Base-by-base conservation (phyloP, 2,113 vertebrate genomes). In the Phodopus roborovskii region DNA sequence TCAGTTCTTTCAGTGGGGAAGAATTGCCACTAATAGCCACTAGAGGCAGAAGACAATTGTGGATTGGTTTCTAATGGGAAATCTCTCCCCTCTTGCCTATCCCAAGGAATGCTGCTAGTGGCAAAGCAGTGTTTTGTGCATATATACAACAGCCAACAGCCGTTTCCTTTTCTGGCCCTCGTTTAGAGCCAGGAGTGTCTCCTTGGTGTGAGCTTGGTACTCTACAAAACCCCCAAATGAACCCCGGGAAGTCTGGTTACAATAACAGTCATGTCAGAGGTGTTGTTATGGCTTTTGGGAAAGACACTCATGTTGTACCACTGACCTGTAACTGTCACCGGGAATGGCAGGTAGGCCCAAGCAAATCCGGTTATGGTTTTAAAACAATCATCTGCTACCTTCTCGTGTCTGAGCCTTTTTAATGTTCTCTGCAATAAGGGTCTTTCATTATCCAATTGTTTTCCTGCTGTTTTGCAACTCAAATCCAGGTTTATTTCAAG, bases 221-320 rank as follows among this genome's bases (percentile, higher is more conserved):
- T 94, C 96, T 96, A 97, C 84, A 97, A 97, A 96, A 97, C 95
- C 95, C 97, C 97, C 83, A 96, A 84, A 91, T 0, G 87, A 97
- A 81, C 64, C 50, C 73, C 66, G 68, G 82, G 87, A 96, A 78
- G n/a, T 89, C 53, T 77, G 92, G 8, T 94, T 97, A 89, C 90
- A 97, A 88, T 98, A 98, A 98, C 97, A 98, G 97, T 97, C 71
- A 45, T 98, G 97, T 97, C 97, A 96, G 97, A 89, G 96, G 95
- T 95, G 89, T 85, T 97, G 97, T 96, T 99, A 98, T 99, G 98
- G 98, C 98, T 99, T 99, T 98, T 96, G 5, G 50, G 58, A 91
- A 97, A 92, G 89, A 95, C 96, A 97, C 83, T 97, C 98, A 96
- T 97, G 97, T 96, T 97, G 97, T 97, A 97, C 97, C 98, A 88